Conservation (phyloP, 2,888 invertebrate genomes). For the Aricia artaxerxes region DNA sequence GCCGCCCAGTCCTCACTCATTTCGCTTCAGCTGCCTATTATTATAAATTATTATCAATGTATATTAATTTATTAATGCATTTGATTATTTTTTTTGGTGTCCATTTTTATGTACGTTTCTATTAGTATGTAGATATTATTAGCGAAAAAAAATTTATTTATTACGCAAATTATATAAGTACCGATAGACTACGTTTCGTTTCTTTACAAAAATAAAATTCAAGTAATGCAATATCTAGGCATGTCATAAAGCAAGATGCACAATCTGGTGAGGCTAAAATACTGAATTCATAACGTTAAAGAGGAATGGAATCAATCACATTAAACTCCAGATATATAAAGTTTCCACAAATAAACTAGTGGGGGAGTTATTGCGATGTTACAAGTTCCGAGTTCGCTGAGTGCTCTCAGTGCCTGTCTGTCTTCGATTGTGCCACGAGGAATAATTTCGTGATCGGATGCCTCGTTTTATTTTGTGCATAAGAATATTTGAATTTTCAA, state of each 20-base stretch:
- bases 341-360: slow-evolving; percentile 48
- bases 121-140: no score
- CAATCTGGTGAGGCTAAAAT: not conserved
- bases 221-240: not conserved
- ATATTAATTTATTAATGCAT: not conserved
- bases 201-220: no score
- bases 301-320: slow-evolving; percentile 29
- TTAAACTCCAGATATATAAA: slow-evolving; percentile 43
- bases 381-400: slow-evolving; percentile 56
- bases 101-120: no score
- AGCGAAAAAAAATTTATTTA: no score
- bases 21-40: slow-evolving; percentile 34
- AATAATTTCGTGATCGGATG: slow-evolving; percentile 41
- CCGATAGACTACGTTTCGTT: no score
- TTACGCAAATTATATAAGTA: no score
- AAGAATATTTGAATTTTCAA: slow-evolving; percentile 15
- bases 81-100: not conserved
- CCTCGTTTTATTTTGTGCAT: slow-evolving; percentile 19
- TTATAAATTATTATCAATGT: slow-evolving; percentile 27
- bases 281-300: slow-evolving; percentile 20
- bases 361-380: slow-evolving; percentile 58
- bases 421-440: slow-evolving; percentile 44
- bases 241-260: not conserved
- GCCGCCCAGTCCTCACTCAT: slow-evolving; percentile 44
- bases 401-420: slow-evolving; percentile 50